Base-by-base conservation (phyloP, 2,113 vertebrate species). In the Crypturellus undulatus region DNA sequence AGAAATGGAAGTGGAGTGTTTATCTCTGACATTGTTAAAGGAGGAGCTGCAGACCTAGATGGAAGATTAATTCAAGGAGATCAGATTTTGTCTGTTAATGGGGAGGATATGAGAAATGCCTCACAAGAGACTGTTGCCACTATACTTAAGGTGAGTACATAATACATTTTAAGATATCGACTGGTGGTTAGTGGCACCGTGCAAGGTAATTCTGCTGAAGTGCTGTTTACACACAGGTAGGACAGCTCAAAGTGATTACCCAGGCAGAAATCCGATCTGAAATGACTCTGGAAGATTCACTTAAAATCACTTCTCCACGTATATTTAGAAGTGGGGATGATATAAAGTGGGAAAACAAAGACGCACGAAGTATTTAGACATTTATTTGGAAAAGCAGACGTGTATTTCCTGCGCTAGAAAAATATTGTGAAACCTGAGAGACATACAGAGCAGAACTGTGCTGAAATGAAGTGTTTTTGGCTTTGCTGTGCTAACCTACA, bases 61-160 rank as follows among this genome's bases (percentile, higher is more conserved):
- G 98, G 99, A n/a, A 98, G 99, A 81, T 97, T 99, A 95, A 99
- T 99, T 98, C 99, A 99, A 95, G 99, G 99, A 67, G 99, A 99
- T 92, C 99, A 99, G 97, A 99, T 99, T 96, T 96, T 99, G 95
- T 98, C 98, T 19, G 98, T 99, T 95, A 98, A 99, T 62, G 98
- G 98, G 43, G 99, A 99, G 73, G 98, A 99, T 96, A 97, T 99
- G 79, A 98, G 98, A 91, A 98, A 97, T 85, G 98, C 99, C 64
- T 98, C 99, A 21, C 99, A 99, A 91, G 99, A 99, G 94, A 97
- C 98, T 0, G 99, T 99, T 70, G 99, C 99, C 32, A 98, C 99
- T 62, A 96, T 99, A 38, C 98, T 99, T 91, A 99, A 99, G 98
- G 99, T 99, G 92, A 95, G 97, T 95, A 42, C n/a, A 21, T 30